phyloP scores from a whole-genome alignment of 2,797 vertebrate genomes.

The Lepilemur ruficaudatus region DNA sequence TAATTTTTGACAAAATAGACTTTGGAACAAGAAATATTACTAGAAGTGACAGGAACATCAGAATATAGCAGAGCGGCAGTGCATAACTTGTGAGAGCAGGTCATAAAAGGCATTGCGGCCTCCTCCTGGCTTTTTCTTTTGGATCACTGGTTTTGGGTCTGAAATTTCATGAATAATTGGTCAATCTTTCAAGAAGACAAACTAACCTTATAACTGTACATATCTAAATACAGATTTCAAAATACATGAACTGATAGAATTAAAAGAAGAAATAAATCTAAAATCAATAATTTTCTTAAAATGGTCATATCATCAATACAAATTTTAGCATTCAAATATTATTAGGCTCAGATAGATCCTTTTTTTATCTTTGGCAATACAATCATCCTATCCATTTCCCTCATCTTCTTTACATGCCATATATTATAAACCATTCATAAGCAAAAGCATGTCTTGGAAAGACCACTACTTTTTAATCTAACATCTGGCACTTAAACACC shows the following conservation, averaged over 20 bases:
- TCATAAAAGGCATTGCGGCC: neutral
- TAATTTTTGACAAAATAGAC: too few species aligned
- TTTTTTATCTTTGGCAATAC: neutral
- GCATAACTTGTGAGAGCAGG: too few species aligned
- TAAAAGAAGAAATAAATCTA: too few species aligned
- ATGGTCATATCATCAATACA: neutral
- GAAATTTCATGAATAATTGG: too few species aligned
- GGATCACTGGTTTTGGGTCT: neutral
- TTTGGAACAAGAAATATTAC: too few species aligned
- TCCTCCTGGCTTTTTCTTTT: neutral
- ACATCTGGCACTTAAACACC: neutral
- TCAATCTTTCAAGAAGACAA: too few species aligned
- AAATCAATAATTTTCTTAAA: neutral
- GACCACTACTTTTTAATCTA: neutral
- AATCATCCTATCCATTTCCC: neutral
- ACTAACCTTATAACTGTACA: too few species aligned
- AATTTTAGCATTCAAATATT: neutral
- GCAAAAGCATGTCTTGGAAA: neutral
- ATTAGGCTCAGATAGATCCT: neutral
- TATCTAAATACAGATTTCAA: too few species aligned
- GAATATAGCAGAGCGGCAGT: neutral
- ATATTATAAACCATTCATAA: slow-evolving; percentile 10
- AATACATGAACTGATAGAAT: too few species aligned
- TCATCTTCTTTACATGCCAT: neutral
- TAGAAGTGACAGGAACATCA: neutral